Conservation (phyloP, 2,113 vertebrate genomes). For the Acinonyx jubatus region DNA sequence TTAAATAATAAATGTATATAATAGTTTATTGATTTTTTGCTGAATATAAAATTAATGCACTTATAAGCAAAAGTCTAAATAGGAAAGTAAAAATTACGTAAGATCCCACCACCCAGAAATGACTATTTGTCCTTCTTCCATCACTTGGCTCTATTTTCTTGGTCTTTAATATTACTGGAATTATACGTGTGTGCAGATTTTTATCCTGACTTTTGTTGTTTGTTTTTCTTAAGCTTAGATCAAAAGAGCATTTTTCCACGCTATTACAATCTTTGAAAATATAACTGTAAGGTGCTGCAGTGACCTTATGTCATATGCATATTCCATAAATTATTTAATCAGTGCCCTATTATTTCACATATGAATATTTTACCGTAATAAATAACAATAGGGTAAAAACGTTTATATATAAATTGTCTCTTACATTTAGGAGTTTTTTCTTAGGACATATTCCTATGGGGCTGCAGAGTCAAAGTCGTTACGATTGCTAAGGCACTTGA, state of each 20-base stretch:
- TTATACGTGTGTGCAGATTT: background rate
- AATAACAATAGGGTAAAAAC: background rate
- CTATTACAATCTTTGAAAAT: background rate
- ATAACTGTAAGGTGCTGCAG: background rate
- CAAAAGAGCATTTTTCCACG: background rate
- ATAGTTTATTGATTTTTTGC: background rate
- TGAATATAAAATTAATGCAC: background rate
- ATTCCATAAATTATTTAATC: conserved; percentile 2
- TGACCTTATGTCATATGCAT: background rate
- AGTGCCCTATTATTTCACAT: background rate
- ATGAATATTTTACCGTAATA: background rate
- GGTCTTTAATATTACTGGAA: background rate
- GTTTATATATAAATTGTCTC: background rate
- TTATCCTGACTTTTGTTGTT: background rate
- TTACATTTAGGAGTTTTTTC: background rate
- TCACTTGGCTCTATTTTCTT: background rate
- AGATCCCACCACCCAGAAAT: background rate
- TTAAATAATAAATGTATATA: background rate
- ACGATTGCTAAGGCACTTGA: background rate
- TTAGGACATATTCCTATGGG: background rate
- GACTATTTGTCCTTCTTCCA: background rate
- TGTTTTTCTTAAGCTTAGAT: background rate
- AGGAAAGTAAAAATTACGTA: background rate
- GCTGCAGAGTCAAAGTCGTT: background rate
- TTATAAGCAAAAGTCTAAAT: background rate